These are phyloP conservation scores for Epistrophella euchroma DNA, from an alignment of 2,888 invertebrate genomes.

Conservation along the genomic window DNA sequence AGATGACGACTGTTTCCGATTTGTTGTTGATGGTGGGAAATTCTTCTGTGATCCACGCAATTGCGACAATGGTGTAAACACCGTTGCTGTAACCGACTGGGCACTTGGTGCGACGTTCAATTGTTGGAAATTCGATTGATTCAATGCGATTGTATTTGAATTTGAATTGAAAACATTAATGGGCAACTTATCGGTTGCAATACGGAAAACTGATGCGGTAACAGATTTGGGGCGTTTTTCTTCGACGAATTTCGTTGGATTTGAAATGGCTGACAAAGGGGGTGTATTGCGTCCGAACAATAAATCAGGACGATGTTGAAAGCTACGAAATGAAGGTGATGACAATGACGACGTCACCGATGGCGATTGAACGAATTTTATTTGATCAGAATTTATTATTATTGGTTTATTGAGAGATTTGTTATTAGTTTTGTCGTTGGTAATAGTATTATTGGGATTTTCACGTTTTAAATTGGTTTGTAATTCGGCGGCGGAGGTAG, in stretches of 20 bases:
- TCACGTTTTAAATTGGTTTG: constrained; percentile 65
- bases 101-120: constrained; percentile 77
- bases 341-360: constrained; percentile 7
- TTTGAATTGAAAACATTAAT: constrained; percentile 30
- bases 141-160: constrained; percentile 50
- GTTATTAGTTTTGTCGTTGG: constrained; percentile 25
- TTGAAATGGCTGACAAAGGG: constrained; percentile 9
- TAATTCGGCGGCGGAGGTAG: constrained; percentile 53
- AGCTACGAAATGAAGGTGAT: constrained; percentile 50
- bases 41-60: constrained; percentile 52
- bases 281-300: constrained; percentile 27
- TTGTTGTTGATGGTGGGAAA: constrained; percentile 79
- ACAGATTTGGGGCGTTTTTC: constrained; percentile 82
- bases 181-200: constrained; percentile 57
- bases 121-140: constrained; percentile 69
- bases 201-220: constrained; percentile 82
- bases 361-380: constrained; percentile 38
- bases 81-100: constrained; percentile 80
- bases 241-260: constrained; percentile 50
- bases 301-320: constrained; percentile 54
- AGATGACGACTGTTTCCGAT: constrained; percentile 85
- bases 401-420: constrained; percentile 22
- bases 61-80: constrained; percentile 79
- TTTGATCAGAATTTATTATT: constrained; percentile 29
- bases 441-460: constrained; percentile 32